Base-by-base conservation (phyloP, 2,888 invertebrate species). In the Cheiracanthium punctorium region DNA sequence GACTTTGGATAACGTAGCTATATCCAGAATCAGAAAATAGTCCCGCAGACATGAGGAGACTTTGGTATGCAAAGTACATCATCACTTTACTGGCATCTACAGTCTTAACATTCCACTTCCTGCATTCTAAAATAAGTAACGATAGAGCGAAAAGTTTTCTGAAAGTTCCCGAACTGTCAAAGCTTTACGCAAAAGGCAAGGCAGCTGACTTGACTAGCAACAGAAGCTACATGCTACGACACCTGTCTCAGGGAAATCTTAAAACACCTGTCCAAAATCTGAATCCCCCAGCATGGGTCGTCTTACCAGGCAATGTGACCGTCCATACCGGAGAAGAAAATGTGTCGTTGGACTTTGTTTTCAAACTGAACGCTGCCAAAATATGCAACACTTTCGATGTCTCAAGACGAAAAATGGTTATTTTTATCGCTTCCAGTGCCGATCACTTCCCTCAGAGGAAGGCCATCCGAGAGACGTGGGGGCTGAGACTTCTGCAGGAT, bases 391-490 rank as follows among this genome's bases (percentile, higher is more conserved):
- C 74, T 30, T 80, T 88, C 17, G 80, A 86, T 7, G 30, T 10
- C 1, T 58, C 72, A 0, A 64, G 48, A 37, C 65, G 70, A 8
- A 87, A 69, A 20, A 28, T 89, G 0, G 32, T 90, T 5, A 81
- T 90, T 33, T 89, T 90, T 32, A 80, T 90, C n/a, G 89, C 88
- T 52, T 89, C 90, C 0, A 89, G 89, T 65, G 88, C 87, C 1
- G 80, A 80, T 1, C 89, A 90, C 65, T 82, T 82, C 12, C 88
- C 86, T n/a, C 72, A 89, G 64, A 79, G 91, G n/a, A 48, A 82
- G 33, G 90, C 89, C 17, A 90, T 91, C 14, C 85, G 91, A 12
- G 88, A 89, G 7, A 91, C 91, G 0, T 91, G 91, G 91, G 91
- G 90, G 8, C 81, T 89, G 24, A 85, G 64, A 17, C 29, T 82